These are phyloP conservation scores for Diuraphis noxia DNA, from an alignment of 1,140 invertebrate genomes.

Conservation along the genomic window DNA sequence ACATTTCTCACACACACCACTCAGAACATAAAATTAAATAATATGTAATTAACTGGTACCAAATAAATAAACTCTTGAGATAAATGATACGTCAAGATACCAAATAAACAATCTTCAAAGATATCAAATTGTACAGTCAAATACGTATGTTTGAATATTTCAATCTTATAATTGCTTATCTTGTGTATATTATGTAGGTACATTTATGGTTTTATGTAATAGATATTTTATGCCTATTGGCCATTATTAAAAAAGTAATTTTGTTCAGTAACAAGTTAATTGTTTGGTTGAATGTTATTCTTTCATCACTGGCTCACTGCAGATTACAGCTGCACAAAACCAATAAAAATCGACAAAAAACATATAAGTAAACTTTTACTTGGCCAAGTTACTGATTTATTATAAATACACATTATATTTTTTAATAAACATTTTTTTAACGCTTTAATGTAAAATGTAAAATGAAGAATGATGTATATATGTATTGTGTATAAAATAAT, in stretches of 20 bases:
- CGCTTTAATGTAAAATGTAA: no score
- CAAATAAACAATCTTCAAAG: background rate
- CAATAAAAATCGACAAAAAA: background rate
- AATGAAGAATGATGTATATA: no score
- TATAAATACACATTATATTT: background rate
- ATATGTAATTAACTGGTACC: background rate
- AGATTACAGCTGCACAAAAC: background rate
- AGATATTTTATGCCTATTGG: background rate
- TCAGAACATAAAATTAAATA: background rate
- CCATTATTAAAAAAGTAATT: no score
- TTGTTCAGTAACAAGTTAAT: background rate
- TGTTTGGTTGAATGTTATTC: background rate
- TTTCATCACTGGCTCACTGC: background rate
- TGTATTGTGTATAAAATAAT: no score
- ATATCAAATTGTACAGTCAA: background rate
- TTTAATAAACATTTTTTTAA: background rate
- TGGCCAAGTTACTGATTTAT: background rate
- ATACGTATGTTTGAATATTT: background rate
- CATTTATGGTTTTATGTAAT: background rate
- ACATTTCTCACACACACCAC: background rate
- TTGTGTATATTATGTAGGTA: background rate
- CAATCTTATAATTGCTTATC: background rate
- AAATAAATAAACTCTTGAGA: background rate
- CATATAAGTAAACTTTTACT: background rate
- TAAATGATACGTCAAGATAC: background rate